Evolutionary conservation across 2,113 vertebrate species (phyloP).

Genomic region (Prunella fulvescens): DNA sequence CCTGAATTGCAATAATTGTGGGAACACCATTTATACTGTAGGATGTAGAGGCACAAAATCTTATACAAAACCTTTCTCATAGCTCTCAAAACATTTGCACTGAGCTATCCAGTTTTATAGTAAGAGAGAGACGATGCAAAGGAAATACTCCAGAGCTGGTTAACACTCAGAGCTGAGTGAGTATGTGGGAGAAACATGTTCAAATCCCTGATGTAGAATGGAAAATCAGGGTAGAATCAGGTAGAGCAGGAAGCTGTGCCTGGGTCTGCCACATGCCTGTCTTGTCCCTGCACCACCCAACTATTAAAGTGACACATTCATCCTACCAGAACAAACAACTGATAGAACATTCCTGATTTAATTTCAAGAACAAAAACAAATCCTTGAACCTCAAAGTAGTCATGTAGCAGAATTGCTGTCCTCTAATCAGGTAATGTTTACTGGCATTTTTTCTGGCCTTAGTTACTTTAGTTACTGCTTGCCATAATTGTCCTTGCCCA

Average conservation of each 20-base stretch:
- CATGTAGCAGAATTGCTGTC: not conserved
- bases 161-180: not conserved
- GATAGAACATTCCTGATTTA: not conserved
- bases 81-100: not conserved
- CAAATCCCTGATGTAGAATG: not conserved
- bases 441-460: not conserved
- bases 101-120: not conserved
- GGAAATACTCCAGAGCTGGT: not conserved
- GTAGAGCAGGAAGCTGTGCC: not conserved
- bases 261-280: not conserved
- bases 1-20: not conserved
- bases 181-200: not conserved
- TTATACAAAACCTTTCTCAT: not conserved
- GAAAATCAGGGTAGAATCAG: not conserved
- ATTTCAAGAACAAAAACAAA: not conserved
- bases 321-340: not conserved
- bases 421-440: not conserved
- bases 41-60: not conserved
- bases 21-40: not conserved
- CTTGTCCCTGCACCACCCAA: not conserved
- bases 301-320: not conserved
- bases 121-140: not conserved
- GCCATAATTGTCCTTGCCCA: not conserved
- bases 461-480: not conserved
- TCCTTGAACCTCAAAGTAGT: not conserved